phyloP scores from a whole-genome alignment of 2,113 vertebrate species.

The Gasterosteus nipponicus region DNA sequence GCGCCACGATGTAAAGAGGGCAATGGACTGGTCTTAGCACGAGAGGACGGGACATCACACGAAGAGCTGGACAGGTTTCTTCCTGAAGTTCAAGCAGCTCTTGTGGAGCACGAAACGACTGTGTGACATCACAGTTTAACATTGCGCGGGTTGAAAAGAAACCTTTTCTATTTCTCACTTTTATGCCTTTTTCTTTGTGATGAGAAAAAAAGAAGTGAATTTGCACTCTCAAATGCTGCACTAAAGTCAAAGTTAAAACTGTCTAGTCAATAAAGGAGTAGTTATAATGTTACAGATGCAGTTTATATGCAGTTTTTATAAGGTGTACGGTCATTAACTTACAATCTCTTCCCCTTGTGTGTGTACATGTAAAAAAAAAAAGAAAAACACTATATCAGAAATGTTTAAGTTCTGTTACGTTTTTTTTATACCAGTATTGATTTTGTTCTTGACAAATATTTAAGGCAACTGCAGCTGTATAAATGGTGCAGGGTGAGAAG shows the following conservation, averaged over 20 bases:
- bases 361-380: background rate
- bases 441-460: slow-evolving; percentile 1
- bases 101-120: slow-evolving; percentile 64
- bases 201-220: background rate
- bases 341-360: background rate
- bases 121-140: slow-evolving; percentile 46
- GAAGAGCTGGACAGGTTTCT: slow-evolving; percentile 58
- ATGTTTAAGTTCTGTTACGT: background rate
- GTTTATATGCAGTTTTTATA: background rate
- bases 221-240: slow-evolving; percentile 9
- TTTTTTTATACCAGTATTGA: background rate
- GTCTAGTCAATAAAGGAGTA: background rate
- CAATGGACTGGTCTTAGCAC: slow-evolving; percentile 35
- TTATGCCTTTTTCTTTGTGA: background rate
- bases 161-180: background rate
- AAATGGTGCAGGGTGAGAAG: background rate
- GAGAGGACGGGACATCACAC: slow-evolving; percentile 12
- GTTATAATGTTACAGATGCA: background rate
- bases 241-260: background rate
- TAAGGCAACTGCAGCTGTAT: slow-evolving; percentile 3
- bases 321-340: background rate
- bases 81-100: background rate
- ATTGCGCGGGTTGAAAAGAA: background rate
- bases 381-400: background rate
- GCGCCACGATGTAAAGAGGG: slow-evolving; percentile 39